phyloP scores from a whole-genome alignment of 2,888 invertebrate species.

The Acanthosepion lycidas region DNA sequence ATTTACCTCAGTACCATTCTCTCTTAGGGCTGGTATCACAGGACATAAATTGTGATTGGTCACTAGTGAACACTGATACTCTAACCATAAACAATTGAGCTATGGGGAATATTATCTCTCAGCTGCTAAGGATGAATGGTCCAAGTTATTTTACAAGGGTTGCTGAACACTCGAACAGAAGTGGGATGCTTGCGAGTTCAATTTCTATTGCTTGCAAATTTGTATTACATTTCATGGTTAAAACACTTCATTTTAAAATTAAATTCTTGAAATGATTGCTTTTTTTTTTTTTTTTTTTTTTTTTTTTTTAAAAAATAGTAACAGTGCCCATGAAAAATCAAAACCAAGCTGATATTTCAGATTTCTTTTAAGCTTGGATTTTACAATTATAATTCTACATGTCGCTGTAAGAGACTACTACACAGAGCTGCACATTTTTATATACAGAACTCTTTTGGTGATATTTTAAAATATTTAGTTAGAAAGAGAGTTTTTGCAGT shows the following conservation, averaged over 20 bases:
- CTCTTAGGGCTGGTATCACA: constrained; percentile 15
- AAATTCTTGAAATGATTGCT: background rate
- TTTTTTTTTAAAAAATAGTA: no score
- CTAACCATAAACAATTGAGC: background rate
- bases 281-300: background rate
- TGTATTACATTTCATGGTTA: background rate
- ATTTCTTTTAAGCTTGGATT: no score
- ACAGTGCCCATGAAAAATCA: no score
- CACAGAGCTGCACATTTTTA: no score
- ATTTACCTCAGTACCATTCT: background rate
- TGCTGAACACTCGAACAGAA: background rate
- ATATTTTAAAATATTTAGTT: no score
- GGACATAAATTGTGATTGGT: constrained; percentile 17
- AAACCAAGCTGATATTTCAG: no score
- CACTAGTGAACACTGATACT: background rate
- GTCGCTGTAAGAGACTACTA: no score
- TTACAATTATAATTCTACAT: no score
- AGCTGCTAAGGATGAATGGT: constrained; percentile 33
- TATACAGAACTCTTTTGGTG: no score
- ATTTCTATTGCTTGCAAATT: background rate
- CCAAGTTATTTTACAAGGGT: background rate
- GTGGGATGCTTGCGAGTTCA: background rate
- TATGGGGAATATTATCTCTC: constrained; percentile 20
- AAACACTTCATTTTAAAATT: background rate
- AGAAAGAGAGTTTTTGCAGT: no score